Evolutionary conservation across 1,140 invertebrate genomes (phyloP), one percentile per base, ranked within the genome.

Genomic region (Uloborus diversus): DNA sequence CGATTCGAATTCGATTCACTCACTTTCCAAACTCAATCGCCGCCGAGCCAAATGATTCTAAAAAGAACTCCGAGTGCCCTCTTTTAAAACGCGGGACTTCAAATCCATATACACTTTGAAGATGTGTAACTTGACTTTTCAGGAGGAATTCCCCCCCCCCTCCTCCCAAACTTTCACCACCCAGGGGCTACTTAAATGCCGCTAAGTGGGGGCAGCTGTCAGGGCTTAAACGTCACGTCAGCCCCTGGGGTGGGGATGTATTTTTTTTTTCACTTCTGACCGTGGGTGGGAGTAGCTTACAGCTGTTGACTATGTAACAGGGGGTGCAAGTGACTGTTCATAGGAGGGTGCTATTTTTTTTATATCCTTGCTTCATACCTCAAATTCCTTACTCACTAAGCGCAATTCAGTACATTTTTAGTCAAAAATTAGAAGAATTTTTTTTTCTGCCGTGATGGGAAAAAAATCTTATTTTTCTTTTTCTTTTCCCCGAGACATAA

Each of bases 301-400:
- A 69, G 66, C 66, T 69, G 66, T 69, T 69, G 66, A 69, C 56
- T 69, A 69, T 69, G 49, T 69, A 56, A 69, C 23, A 56, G 17
- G 61, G 20, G 35, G 32, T n/a, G 17, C 9, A 23, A 14, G 33
- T 42, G 33, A 23, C 4, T 37, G 17, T 14, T 64, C 27, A 25
- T 25, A 20, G 0, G 1, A n/a, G 1, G 20, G 35, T 42, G 27
- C 42, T 42, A 2, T 14, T 57, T 57, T 14, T 59, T n/a, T n/a
- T n/a, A n/a, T n/a, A n/a, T n/a, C n/a, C n/a, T n/a, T n/a, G n/a
- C n/a, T n/a, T n/a, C n/a, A n/a, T n/a, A n/a, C n/a, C n/a, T n/a
- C n/a, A n/a, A n/a, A n/a, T n/a, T n/a, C n/a, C n/a, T n/a, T n/a
- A n/a, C n/a, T n/a, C n/a, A n/a, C n/a, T n/a, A n/a, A n/a, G n/a